phyloP scores from a whole-genome alignment of 1,140 invertebrate genomes.

The Drosophila triauraria region DNA sequence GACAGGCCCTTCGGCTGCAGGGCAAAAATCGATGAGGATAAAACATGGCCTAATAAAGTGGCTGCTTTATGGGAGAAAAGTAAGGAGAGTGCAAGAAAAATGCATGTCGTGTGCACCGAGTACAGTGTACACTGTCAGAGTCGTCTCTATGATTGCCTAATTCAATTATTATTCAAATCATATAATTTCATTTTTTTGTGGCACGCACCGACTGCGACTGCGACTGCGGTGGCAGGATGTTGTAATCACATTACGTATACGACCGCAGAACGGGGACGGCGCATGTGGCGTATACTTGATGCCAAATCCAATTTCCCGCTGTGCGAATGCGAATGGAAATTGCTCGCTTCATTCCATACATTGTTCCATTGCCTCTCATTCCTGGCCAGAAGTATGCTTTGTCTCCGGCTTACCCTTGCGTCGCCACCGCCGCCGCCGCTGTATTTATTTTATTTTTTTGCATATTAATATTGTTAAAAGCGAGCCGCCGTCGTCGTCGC shows the following conservation, averaged over 20 bases:
- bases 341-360: slow-evolving; percentile 55
- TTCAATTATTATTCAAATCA: slow-evolving; percentile 84
- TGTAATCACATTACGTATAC: slow-evolving; percentile 76
- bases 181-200: slow-evolving; percentile 66
- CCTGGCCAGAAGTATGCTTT: slow-evolving; percentile 18
- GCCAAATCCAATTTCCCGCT: slow-evolving; percentile 67
- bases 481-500: slow-evolving; percentile 40
- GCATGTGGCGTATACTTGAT: slow-evolving; percentile 10
- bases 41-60: slow-evolving; percentile 17
- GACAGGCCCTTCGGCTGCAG: slow-evolving; percentile 1
- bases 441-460: slow-evolving; percentile 73
- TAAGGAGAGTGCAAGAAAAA: slow-evolving; percentile 8
- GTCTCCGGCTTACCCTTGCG: slow-evolving; percentile 58
- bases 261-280: slow-evolving; percentile 27
- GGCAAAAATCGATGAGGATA: slow-evolving; percentile 16
- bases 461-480: slow-evolving; percentile 82
- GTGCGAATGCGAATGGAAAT: slow-evolving; percentile 60
- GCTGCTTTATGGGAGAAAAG: slow-evolving; percentile 3
- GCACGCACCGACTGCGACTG: too few species aligned
- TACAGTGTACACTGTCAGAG: slow-evolving; percentile 4
- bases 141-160: slow-evolving; percentile 71
- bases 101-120: slow-evolving; percentile 16
- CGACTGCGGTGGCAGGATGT: slow-evolving; percentile 44
- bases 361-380: slow-evolving; percentile 38
- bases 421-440: slow-evolving; percentile 26